phyloP scores from a whole-genome alignment of 2,888 invertebrate species.

The Atrina japonica region DNA sequence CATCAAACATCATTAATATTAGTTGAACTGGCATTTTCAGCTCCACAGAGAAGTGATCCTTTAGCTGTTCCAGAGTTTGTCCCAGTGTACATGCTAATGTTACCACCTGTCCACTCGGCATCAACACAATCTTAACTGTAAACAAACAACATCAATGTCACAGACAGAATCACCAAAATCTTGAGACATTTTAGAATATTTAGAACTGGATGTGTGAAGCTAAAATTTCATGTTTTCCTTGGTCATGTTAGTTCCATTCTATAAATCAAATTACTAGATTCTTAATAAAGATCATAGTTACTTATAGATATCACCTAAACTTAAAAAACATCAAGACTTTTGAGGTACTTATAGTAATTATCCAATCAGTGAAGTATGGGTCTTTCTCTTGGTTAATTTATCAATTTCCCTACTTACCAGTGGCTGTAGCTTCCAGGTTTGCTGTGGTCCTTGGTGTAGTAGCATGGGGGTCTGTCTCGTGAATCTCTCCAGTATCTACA shows the following conservation, averaged over 20 bases:
- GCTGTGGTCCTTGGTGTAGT: slow-evolving; percentile 57
- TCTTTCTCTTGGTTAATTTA: too few relatives aligned
- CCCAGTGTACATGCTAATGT: slow-evolving; percentile 77
- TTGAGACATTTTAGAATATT: too few relatives aligned
- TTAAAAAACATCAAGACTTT: too few relatives aligned
- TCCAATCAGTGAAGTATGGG: too few relatives aligned
- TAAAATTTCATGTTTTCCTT: too few relatives aligned
- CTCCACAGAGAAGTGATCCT: slow-evolving; percentile 76
- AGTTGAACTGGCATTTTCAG: slow-evolving; percentile 75
- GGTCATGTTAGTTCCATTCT: too few relatives aligned
- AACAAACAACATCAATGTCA: neutral
- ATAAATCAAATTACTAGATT: too few relatives aligned
- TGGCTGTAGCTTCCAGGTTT: slow-evolving; percentile 68
- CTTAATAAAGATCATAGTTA: too few relatives aligned
- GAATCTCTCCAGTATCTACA: slow-evolving; percentile 14
- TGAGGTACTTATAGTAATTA: too few relatives aligned
- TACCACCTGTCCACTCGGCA: slow-evolving; percentile 79
- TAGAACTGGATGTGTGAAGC: too few relatives aligned
- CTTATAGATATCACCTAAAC: too few relatives aligned
- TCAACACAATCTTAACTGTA: slow-evolving; percentile 79
- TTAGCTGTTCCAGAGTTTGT: slow-evolving; percentile 75
- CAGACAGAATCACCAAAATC: too few relatives aligned
- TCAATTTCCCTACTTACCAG: slow-evolving; percentile 59
- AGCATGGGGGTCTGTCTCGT: slow-evolving; percentile 51
- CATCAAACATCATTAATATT: slow-evolving; percentile 77